These are phyloP conservation scores for Parasteatoda lunata DNA, from an alignment of 2,888 invertebrate genomes.

Conservation along the genomic window DNA sequence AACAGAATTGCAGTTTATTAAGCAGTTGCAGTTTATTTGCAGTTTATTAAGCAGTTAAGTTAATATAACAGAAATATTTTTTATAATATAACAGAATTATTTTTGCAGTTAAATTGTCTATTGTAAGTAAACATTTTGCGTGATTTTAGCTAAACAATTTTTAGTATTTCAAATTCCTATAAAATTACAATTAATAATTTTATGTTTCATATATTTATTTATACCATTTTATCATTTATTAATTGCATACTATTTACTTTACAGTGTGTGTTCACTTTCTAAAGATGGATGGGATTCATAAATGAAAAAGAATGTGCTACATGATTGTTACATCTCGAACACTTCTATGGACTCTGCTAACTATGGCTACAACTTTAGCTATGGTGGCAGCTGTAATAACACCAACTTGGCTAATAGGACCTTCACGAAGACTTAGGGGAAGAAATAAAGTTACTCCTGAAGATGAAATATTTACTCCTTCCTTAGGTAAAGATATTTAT, in stretches of 20 bases:
- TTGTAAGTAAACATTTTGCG: too few species aligned
- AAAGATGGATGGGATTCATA: background rate
- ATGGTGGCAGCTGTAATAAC: constrained; percentile 86
- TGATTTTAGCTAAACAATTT: too few species aligned
- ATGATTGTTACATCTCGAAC: constrained; percentile 88
- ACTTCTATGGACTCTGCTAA: constrained; percentile 85
- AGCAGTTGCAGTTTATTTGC: too few species aligned
- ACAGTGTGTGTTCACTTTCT: background rate
- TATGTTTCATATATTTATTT: background rate
- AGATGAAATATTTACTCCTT: constrained; percentile 62
- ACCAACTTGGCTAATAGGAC: constrained; percentile 87
- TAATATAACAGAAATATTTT: too few species aligned
- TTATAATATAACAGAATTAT: too few species aligned
- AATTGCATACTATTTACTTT: background rate
- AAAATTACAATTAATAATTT: background rate
- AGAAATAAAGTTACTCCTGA: constrained; percentile 34
- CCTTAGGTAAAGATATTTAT: constrained; percentile 57
- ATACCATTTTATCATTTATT: background rate
- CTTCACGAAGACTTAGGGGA: constrained; percentile 71
- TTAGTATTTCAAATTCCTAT: background rate
- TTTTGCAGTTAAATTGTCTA: too few species aligned
- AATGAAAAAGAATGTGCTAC: constrained; percentile 69
- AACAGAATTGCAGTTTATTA: too few species aligned
- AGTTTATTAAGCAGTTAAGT: too few species aligned
- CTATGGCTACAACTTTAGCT: constrained; percentile 84